Evolutionary conservation across 2,888 invertebrate genomes (phyloP).

Genomic region (Aleiodes alternator): DNA sequence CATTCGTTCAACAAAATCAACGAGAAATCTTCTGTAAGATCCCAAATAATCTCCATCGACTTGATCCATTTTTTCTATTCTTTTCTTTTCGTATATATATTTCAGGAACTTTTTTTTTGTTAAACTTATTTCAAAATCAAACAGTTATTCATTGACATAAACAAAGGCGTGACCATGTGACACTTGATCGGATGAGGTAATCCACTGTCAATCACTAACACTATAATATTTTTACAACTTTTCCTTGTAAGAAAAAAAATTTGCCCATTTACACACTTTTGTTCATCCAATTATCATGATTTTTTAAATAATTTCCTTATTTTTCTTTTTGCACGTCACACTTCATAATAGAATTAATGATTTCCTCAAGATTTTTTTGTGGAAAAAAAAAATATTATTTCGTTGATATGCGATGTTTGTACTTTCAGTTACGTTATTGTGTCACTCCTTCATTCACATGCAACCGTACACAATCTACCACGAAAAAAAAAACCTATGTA

Average conservation of each 20-base stretch:
- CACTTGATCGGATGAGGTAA: no score
- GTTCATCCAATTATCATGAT: no score
- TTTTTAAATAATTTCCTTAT: no score
- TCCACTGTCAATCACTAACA: no score
- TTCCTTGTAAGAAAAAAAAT: no score
- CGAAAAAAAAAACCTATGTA: neutral
- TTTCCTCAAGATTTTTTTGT: no score
- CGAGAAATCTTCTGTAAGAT: constrained; percentile 84
- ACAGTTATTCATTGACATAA: constrained; percentile 1
- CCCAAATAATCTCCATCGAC: constrained; percentile 82
- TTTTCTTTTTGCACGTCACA: neutral
- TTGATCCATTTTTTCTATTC: constrained; percentile 60
- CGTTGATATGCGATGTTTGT: constrained; percentile 65
- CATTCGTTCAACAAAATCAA: constrained; percentile 82
- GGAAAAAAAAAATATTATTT: constrained; percentile 49
- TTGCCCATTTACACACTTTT: no score
- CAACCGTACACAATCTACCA: neutral
- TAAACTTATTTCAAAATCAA: neutral
- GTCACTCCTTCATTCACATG: constrained; percentile 53
- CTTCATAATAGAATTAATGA: neutral
- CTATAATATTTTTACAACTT: no score
- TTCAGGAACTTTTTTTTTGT: neutral
- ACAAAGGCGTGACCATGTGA: constrained; percentile 30
- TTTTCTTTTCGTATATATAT: neutral
- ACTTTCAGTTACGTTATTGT: constrained; percentile 67